Conservation (phyloP, 2,888 invertebrate species). For the Cheilosia scutellata region DNA sequence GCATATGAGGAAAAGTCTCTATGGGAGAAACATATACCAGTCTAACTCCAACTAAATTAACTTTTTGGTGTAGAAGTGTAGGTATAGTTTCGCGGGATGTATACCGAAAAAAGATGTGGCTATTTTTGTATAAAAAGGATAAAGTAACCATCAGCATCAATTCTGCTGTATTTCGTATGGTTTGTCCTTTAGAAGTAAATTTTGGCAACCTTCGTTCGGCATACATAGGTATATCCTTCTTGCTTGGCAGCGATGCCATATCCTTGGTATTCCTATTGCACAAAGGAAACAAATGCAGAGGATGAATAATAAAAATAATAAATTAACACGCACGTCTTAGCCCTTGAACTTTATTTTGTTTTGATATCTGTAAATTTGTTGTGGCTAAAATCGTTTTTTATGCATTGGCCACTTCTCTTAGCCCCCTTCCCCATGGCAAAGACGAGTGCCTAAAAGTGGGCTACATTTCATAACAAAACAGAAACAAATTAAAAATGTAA, state of each 20-base stretch:
- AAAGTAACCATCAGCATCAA: constrained; percentile 48
- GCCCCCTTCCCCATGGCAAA: constrained; percentile 3
- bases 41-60: constrained; percentile 65
- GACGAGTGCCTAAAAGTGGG: constrained; percentile 7
- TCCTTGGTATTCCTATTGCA: constrained; percentile 15
- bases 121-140: constrained; percentile 46
- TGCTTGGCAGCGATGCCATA: background rate
- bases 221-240: background rate
- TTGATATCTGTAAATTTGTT: constrained; percentile 28
- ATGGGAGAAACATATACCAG: constrained; percentile 48
- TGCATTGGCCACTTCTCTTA: background rate
- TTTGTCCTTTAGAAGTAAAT: constrained; percentile 1
- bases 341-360: constrained; percentile 33
- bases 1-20: constrained; percentile 38
- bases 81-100: constrained; percentile 36
- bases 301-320: constrained; percentile 9
- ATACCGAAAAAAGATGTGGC: constrained; percentile 36
- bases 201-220: too few relatives aligned
- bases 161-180: constrained; percentile 40
- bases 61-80: constrained; percentile 44
- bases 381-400: background rate
- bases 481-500: constrained; percentile 37
- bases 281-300: constrained; percentile 1
- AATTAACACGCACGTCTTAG: background rate
- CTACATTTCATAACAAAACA: constrained; percentile 14